Evolutionary conservation across 2,113 vertebrate genomes (phyloP), one percentile per base, ranked within the genome.

Genomic region (Junco hyemalis): DNA sequence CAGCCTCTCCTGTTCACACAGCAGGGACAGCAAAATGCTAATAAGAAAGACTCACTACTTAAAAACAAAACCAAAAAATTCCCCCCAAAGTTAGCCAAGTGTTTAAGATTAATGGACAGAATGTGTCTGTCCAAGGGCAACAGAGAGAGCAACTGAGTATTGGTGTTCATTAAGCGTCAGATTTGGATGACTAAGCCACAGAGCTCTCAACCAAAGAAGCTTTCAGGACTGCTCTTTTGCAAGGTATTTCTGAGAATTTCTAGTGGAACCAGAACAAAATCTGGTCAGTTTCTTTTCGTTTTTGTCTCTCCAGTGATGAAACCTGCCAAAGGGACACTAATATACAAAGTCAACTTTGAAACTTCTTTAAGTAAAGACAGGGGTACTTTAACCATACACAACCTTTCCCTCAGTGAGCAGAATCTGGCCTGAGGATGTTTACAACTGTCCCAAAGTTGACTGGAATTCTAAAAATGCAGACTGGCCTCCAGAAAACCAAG

Each of bases 391-490:
- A 48, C 40, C 17, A 53, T 3, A 61, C 2, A 22, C 18, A 48
- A 19, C 50, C 42, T 81, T 26, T 33, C 79, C 51, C 73, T 91
- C 69, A 44, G 38, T 23, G 28, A 92, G 54, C 28, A 80, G 71
- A 70, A 88, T 25, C 63, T 28, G 50, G 47, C 47, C 70, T 87
- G 76, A 85, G 63, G 59, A 77, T 88, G 56, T 84, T 94, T 92
- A 81, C 73, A 79, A 38, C 35, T 51, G 17, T 54, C 80, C 29
- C 51, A 74, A 74, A 25, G 85, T 48, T 78, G n/a, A 84, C 33
- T 44, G 40, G 73, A 91, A 94, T 91, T 87, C 84, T 78, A 81
- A 84, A 94, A 95, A 95, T 78, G 61, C 44, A 84, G 60, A 84
- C 44, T 74, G 57, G 44, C 51, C 78, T 84, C 73, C 65, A 40